A percentile compares a stretch with the other conserved stretches of the same genome.
These are phyloP conservation scores for Monochamus alternatus DNA, from an alignment of 2,888 invertebrate species.

Conservation along the genomic window DNA sequence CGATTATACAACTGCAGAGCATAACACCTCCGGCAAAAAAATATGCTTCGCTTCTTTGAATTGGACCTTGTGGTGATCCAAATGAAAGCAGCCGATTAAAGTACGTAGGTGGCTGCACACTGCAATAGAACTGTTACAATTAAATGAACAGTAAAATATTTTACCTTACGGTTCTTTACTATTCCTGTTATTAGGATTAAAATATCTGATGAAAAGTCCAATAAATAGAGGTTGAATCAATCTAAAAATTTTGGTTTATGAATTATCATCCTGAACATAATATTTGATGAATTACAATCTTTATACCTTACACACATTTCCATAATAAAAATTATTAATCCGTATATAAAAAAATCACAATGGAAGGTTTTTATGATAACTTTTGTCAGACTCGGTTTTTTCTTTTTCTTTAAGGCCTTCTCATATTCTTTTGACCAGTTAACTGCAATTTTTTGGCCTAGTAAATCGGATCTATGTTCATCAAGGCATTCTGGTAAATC, in stretches of 20 bases:
- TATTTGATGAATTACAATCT: background rate
- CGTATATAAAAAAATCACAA: slow-evolving; percentile 74
- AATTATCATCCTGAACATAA: background rate
- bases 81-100: slow-evolving; percentile 66
- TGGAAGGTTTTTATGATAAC: slow-evolving; percentile 76
- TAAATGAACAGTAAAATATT: background rate
- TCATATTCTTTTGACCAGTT: slow-evolving; percentile 76
- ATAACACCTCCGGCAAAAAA: slow-evolving; percentile 75
- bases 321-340: slow-evolving; percentile 73
- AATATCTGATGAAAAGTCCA: slow-evolving; percentile 72
- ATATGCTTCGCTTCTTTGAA: slow-evolving; percentile 72
- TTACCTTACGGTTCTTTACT: slow-evolving; percentile 58
- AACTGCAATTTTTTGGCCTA: slow-evolving; percentile 77
- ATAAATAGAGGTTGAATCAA: slow-evolving; percentile 74
- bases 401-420: slow-evolving; percentile 68
- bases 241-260: slow-evolving; percentile 63
- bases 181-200: slow-evolving; percentile 68
- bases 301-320: slow-evolving; percentile 70
- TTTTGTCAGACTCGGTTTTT: slow-evolving; percentile 75
- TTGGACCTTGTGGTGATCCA: slow-evolving; percentile 61
- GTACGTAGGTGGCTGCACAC: slow-evolving; percentile 63
- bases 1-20: slow-evolving; percentile 74
- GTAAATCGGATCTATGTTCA: slow-evolving; percentile 75
- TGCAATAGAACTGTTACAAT: slow-evolving; percentile 37
- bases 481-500: slow-evolving; percentile 81